Evolutionary conservation across 1,140 invertebrate genomes (phyloP).

Genomic region (Maniola jurtina): DNA sequence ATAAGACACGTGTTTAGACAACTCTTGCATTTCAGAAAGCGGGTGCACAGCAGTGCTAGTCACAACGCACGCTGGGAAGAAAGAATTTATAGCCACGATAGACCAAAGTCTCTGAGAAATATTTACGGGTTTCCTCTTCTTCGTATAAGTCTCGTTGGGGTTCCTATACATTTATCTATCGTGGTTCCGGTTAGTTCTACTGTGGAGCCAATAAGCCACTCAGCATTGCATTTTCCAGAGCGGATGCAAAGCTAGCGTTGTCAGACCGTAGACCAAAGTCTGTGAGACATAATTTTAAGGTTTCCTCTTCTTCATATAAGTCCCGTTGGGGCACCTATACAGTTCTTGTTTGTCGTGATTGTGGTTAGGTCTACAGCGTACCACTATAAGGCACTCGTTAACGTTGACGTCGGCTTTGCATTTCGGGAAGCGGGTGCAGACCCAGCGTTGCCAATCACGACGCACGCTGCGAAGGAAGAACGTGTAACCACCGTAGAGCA

Average conservation of each 20-base stretch:
- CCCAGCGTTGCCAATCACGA: constrained; percentile 36
- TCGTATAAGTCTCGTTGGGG: constrained; percentile 29
- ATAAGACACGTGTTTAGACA: no score
- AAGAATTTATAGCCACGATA: constrained; percentile 46
- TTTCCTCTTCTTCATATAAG: constrained; percentile 22
- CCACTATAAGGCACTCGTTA: constrained; percentile 19
- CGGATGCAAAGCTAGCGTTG: constrained; percentile 42
- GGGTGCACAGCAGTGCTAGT: no score
- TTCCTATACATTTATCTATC: constrained; percentile 24
- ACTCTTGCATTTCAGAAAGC: no score
- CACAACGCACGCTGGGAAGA: no score
- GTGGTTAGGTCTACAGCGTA: constrained; percentile 22
- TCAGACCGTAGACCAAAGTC: constrained; percentile 34
- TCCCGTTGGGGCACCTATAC: constrained; percentile 29
- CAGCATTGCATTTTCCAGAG: constrained; percentile 42
- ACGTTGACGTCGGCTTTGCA: constrained; percentile 38
- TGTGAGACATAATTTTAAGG: background rate
- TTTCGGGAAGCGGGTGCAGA: constrained; percentile 42
- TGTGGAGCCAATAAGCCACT: constrained; percentile 13
- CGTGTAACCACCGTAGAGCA: constrained; percentile 39
- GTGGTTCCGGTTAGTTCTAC: constrained; percentile 28
- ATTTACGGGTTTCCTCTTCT: background rate
- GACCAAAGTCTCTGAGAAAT: constrained; percentile 25
- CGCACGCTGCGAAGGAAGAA: constrained; percentile 41
- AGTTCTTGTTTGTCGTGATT: constrained; percentile 26